Evolutionary conservation across 2,888 invertebrate genomes (phyloP), one percentile per base, ranked within the genome.

Genomic region (Cataglyphis albicans): DNA sequence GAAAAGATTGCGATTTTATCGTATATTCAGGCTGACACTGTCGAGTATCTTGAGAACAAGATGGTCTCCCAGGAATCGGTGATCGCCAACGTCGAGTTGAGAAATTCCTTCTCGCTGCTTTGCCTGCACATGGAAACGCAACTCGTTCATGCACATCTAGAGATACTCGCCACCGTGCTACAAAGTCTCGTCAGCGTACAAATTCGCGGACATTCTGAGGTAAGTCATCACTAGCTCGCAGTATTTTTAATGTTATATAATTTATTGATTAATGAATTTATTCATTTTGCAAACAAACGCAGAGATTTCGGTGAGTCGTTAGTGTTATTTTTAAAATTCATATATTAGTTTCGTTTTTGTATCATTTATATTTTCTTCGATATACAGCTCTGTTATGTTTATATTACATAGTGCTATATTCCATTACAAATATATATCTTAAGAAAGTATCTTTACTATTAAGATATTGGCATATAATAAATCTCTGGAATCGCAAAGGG

Each of bases 91-190:
- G 95, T 96, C 87, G 96, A 96, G 90, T 92, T 96, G 64, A 95
- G 96, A 86, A 96, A 96, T 83, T 96, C 96, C 64, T 96, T 96
- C 91, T 96, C 96, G 82, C 94, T 96, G 64, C 96, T 96, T 90
- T 96, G 96, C 92, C 95, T 96, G 25, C 95, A 96, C 88, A 95
- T 96, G 95, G 96, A 96, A 91, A 96, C 96, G 0, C 96, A 96
- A 88, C 93, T 96, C 57, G 96, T 96, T 5, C 96, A 96, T 88
- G 95, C 96, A 4, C 96, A 96, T 93, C 94, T 96, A 81, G 96
- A 96, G 91, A 96, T 96, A 61, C 94, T 96, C 35, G 96, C 96
- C 0, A 95, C 96, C 1, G 96, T 96, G 84, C 92, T 96, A 63
- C 95, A 95, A 86, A 95, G 95, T 86, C 95, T 96, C 84, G 95